Base-by-base conservation (phyloP, 92 coral and sea anemone species). In the Porites evermanni region DNA sequence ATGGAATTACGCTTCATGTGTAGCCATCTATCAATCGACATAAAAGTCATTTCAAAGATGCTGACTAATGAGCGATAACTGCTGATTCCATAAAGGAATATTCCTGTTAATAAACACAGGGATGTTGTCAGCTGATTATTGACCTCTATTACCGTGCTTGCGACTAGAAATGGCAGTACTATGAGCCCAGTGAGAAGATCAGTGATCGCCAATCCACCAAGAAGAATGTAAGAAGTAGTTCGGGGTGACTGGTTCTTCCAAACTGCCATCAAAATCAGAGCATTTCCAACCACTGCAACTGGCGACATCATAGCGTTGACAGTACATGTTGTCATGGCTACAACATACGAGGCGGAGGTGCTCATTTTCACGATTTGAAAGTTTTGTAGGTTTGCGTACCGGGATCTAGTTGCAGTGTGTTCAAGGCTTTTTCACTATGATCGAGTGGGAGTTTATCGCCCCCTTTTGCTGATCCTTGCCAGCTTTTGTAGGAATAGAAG, bases 171-270 rank as follows among this genome's bases (percentile, higher is more conserved):
- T 53, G 67, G 89, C 26, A 84, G 82, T 51, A 75, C 66, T 52
- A 89, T 16, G 16, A 84, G 78, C 4, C 92, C 92, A 1, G 82
- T 52, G 81, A 23, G 63, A 56, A 89, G 71, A 29, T 89, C 92
- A n/a, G 86, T 61, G 9, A 89, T 71, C 4, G 89, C 74, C 70
- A 89, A 76, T 8, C 84, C 87, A 70, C 89, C 71, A 6, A 89
- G 82, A 8, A 89, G 61, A 32, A 78, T 8, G 54, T 58, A 52
- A 4, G 89, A 79, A 0, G 92, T 65, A 23, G 86, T 89, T 67
- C 83, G 78, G 0, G 79, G 77, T 10, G 81, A 78, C 38, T 75
- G 54, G n/a, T 67, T 89, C 44, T 29, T 78, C 73, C 65, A 84
- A 58, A 89, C 54, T 53, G 92, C 67, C 8, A 51, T 44, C 53